Conservation (phyloP, 2,113 vertebrate genomes). For the mouse (Mus musculus) region DNA sequence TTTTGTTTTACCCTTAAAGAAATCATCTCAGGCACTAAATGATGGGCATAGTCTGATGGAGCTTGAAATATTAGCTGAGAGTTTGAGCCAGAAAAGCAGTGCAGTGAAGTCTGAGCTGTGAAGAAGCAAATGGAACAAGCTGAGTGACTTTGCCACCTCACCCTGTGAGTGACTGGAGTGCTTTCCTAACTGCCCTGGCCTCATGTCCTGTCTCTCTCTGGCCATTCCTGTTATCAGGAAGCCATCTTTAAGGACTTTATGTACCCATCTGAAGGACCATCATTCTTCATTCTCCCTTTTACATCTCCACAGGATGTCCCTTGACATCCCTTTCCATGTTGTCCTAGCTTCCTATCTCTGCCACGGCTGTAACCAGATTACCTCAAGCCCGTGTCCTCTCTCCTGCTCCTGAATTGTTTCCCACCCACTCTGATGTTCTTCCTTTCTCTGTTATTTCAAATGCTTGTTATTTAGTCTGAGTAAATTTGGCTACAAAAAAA, state of each 20-base stretch:
- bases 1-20: slow-evolving; percentile 30
- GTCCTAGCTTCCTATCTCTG: not conserved
- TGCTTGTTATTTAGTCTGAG: slow-evolving; percentile 54
- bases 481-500: slow-evolving; percentile 33
- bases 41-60: slow-evolving; percentile 11
- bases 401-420: not conserved
- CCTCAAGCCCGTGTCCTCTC: slow-evolving; percentile 2
- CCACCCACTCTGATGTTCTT: not conserved
- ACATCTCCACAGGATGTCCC: not conserved
- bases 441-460: slow-evolving; percentile 20
- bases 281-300: not conserved
- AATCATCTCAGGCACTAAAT: not conserved
- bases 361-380: not conserved
- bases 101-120: not conserved
- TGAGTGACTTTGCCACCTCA: not conserved
- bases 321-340: slow-evolving; percentile 13
- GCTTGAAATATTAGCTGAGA: slow-evolving; percentile 50
- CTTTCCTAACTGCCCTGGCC: not conserved
- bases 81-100: slow-evolving; percentile 67
- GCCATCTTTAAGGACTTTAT: not conserved
- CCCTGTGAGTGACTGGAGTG: not conserved
- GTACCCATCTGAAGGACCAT: not conserved
- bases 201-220: not conserved
- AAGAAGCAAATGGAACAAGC: slow-evolving; percentile 67
- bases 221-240: not conserved